Percentiles rank a stretch among this genome's conserved stretches.
Evolutionary conservation across 2,113 vertebrate species (phyloP).

Genomic region (Vireo altiloquus): DNA sequence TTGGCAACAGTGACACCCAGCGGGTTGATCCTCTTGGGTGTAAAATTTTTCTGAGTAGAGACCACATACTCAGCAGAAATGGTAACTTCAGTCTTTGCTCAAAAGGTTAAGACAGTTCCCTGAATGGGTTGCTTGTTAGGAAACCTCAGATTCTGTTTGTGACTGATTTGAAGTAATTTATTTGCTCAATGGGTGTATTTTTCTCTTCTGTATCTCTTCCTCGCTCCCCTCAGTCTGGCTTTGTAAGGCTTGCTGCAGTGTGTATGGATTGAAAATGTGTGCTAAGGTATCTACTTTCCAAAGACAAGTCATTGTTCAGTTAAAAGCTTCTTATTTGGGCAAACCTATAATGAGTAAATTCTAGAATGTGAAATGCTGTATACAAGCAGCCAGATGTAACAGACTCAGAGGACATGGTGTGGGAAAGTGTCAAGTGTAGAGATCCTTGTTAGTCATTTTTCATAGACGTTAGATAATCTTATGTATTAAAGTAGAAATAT

Average conservation of each 20-base stretch:
- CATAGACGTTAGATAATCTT: neutral
- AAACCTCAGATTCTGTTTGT: neutral
- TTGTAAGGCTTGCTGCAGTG: rapidly evolving
- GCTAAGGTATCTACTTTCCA: neutral
- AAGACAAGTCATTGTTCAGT: neutral
- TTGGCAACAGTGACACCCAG: constrained; percentile 40
- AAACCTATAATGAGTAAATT: neutral
- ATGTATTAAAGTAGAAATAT: neutral
- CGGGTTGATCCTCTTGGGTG: neutral
- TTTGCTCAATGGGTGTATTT: neutral
- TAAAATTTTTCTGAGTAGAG: neutral
- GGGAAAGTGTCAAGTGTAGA: neutral
- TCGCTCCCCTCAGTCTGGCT: neutral
- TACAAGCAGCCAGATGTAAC: neutral
- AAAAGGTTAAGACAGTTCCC: neutral
- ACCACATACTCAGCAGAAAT: neutral
- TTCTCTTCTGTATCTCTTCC: neutral
- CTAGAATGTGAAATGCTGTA: neutral
- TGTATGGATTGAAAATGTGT: neutral
- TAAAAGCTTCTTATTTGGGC: neutral
- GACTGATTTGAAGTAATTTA: neutral
- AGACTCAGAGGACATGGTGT: neutral
- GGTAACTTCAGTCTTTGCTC: neutral
- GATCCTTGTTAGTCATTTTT: neutral
- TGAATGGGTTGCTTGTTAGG: neutral